Base-by-base conservation (phyloP, 1,140 invertebrate genomes). In the Drosophila simulans region DNA sequence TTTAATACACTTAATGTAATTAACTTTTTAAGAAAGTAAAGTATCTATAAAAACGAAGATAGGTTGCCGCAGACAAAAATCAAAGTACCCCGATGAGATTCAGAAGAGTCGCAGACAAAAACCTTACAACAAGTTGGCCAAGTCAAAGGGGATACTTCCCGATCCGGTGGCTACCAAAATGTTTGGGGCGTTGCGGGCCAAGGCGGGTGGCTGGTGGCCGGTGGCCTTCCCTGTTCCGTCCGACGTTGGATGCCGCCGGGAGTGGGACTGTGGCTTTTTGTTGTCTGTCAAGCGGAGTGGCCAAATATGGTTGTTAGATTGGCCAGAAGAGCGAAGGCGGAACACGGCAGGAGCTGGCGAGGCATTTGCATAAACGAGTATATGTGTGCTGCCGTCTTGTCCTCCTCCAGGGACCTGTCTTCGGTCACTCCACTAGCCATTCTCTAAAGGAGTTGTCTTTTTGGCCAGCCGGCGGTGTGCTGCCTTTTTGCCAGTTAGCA, bases 271-370 rank as follows among this genome's bases (percentile, higher is more conserved):
- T 51, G 68, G 56, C 60, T 78, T 88, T 89, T 89, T 84, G 85
- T 88, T 89, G 84, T 84, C 84, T 84, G 76, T 89, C 84, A 88
- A 84, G 76, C 68, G 37, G 77, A 89, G 84, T 88, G 84, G 84
- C 84, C 84, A 88, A 88, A 88, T 88, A 88, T 89, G 84, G 84
- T 89, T 88, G 84, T 88, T 88, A 88, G 83, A 77, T 80, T 80
- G 71, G 66, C 54, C 60, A 74, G 75, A 69, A 51, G 63, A 54
- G 42, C 55, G 68, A 58, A 53, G 71, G 59, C 58, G 72, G 71
- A 57, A 52, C 59, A 65, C 45, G 71, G 69, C 37, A 56, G 60
- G 39, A 55, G 60, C 53, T 35, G 58, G 53, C 27, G 46, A 66
- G 39, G 56, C 68, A 88, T 88, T 88, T 88, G 84, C 84, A 88